Evolutionary conservation across 2,888 invertebrate genomes (phyloP).

Genomic region (Corythucha ciliata): DNA sequence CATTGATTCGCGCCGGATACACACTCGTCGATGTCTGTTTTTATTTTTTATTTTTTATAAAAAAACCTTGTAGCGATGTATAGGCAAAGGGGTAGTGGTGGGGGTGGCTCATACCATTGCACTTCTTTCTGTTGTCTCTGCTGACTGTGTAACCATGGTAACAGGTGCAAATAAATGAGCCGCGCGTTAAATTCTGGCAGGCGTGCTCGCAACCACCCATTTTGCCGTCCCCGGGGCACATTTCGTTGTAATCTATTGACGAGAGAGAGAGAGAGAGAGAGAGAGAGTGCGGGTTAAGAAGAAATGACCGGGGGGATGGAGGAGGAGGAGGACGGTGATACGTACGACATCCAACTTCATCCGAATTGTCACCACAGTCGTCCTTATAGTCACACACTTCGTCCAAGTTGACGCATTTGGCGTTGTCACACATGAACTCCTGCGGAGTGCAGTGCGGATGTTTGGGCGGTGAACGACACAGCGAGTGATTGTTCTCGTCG

Average conservation of each 20-base stretch:
- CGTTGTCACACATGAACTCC: constrained; percentile 83
- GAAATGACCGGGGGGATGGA: background rate
- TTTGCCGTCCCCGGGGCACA: constrained; percentile 42
- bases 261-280: constrained; percentile 13
- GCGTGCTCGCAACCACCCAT: constrained; percentile 85
- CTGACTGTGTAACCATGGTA: constrained; percentile 77
- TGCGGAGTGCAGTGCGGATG: constrained; percentile 65
- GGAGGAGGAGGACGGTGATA: constrained; percentile 33
- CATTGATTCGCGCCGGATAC: constrained; percentile 72
- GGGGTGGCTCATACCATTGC: constrained; percentile 44
- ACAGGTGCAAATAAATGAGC: constrained; percentile 86
- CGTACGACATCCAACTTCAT: constrained; percentile 81
- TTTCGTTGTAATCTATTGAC: constrained; percentile 42
- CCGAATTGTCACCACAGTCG: constrained; percentile 83
- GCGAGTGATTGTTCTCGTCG: constrained; percentile 90
- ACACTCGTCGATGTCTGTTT: constrained; percentile 79
- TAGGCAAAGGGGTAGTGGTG: background rate
- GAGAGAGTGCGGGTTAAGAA: constrained; percentile 4
- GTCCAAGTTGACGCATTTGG: constrained; percentile 66
- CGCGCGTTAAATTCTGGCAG: constrained; percentile 69
- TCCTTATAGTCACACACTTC: constrained; percentile 82
- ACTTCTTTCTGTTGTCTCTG: constrained; percentile 67
- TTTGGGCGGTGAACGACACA: constrained; percentile 56
- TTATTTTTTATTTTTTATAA: constrained; percentile 8
- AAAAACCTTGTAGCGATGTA: background rate